A percentile compares a stretch with the other conserved stretches of the same genome.
phyloP scores from a whole-genome alignment of 2,888 invertebrate species.

The Parthenolecanium corni region DNA sequence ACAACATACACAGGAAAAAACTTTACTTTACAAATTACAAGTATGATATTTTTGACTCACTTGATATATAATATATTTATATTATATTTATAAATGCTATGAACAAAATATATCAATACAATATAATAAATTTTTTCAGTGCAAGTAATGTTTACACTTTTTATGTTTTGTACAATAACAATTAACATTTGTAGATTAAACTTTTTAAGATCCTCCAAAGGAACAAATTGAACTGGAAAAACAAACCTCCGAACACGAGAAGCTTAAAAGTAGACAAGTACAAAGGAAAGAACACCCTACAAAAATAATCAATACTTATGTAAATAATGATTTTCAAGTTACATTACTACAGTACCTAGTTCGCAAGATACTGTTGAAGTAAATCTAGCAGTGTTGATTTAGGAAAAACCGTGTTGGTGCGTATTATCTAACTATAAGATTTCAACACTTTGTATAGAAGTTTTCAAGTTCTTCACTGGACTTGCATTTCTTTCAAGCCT shows the following conservation, averaged over 20 bases:
- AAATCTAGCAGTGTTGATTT: too few relatives aligned
- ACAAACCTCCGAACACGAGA: background rate
- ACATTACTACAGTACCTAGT: too few relatives aligned
- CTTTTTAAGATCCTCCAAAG: conserved; percentile 25
- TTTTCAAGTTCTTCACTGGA: too few relatives aligned
- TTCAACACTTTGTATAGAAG: too few relatives aligned
- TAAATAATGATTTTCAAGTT: too few relatives aligned
- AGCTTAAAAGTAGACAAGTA: too few relatives aligned
- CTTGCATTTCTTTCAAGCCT: too few relatives aligned
- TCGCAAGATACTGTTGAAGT: too few relatives aligned
- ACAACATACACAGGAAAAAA: conserved; percentile 14
- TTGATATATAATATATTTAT: background rate
- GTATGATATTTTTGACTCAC: background rate
- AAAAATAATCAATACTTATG: too few relatives aligned
- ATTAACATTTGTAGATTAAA: conserved; percentile 9
- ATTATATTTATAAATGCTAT: conserved; percentile 6
- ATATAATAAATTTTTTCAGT: background rate
- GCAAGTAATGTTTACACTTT: background rate
- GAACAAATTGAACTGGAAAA: conserved; percentile 12
- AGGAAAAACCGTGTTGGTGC: too few relatives aligned
- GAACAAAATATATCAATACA: conserved; percentile 15
- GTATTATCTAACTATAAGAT: too few relatives aligned
- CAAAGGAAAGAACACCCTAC: too few relatives aligned
- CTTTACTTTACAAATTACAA: conserved; percentile 10
- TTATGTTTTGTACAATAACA: conserved; percentile 12